Conservation (phyloP, 2,888 invertebrate species). For the Crepidodera aurea region DNA sequence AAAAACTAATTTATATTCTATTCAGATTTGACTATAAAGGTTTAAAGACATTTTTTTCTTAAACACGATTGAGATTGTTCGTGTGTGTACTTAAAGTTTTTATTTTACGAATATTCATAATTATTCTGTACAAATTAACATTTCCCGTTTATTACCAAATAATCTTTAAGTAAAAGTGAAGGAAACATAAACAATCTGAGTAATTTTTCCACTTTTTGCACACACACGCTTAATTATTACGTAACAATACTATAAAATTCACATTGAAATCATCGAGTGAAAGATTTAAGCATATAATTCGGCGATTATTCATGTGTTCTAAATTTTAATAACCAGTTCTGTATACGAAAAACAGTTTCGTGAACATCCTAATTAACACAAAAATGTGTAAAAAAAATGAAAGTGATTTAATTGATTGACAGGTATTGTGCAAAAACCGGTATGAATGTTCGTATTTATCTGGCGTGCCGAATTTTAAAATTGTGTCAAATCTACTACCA, state of each 20-base stretch:
- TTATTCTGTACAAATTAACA: neutral
- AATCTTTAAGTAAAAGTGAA: slow-evolving; percentile 3
- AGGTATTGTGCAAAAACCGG: neutral
- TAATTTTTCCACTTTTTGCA: neutral
- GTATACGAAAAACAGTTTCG: neutral
- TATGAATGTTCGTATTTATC: neutral
- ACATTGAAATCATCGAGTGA: slow-evolving; percentile 5
- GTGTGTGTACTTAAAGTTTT: too few relatives aligned
- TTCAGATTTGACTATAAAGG: too few relatives aligned
- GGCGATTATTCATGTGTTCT: slow-evolving; percentile 6
- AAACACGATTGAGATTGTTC: too few relatives aligned
- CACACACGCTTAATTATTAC: slow-evolving; percentile 2
- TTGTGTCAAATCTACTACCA: too few relatives aligned
- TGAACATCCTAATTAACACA: slow-evolving; percentile 2
- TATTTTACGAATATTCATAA: too few relatives aligned
- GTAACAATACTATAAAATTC: slow-evolving; percentile 1
- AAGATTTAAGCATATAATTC: slow-evolving; percentile 1
- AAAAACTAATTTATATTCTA: neutral
- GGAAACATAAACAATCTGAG: neutral
- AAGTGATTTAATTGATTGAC: slow-evolving; percentile 8
- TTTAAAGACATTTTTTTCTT: too few relatives aligned
- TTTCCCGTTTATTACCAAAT: slow-evolving; percentile 11
- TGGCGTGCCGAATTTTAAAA: too few relatives aligned
- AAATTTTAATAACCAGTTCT: slow-evolving; percentile 18
- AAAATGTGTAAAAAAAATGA: neutral